Evolutionary conservation across 2,888 invertebrate species (phyloP).

Genomic region (Sesia apiformis): DNA sequence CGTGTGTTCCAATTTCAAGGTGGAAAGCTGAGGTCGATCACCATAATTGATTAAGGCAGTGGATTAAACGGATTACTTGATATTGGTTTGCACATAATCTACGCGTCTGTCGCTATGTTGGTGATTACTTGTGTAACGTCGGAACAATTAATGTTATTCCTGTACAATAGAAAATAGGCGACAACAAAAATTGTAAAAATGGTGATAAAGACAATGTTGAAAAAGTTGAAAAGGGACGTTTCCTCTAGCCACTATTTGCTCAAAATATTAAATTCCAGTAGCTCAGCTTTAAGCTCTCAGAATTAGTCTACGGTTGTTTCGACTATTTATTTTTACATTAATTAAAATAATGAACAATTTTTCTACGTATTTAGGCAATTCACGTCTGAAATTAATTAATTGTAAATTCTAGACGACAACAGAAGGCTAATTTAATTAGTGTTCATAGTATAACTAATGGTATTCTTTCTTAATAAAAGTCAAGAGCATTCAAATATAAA

Average conservation of each 20-base stretch:
- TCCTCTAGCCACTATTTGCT: too few relatives aligned
- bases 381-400: background rate
- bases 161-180: too few relatives aligned
- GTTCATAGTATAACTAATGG: background rate
- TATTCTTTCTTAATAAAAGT: background rate
- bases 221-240: background rate
- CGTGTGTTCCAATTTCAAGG: constrained; percentile 14
- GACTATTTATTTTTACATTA: background rate
- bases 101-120: constrained; percentile 12
- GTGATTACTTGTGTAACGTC: background rate
- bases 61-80: constrained; percentile 25
- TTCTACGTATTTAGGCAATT: background rate
- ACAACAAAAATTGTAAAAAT: too few relatives aligned
- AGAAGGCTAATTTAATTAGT: background rate
- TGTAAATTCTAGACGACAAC: background rate
- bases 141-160: background rate
- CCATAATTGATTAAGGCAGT: constrained; percentile 38
- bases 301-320: background rate
- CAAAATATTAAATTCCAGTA: too few relatives aligned
- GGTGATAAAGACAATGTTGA: too few relatives aligned
- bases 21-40: constrained; percentile 20
- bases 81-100: constrained; percentile 32
- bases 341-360: background rate
- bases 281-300: too few relatives aligned
- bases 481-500: background rate